phyloP scores from a whole-genome alignment of 1,140 invertebrate species.

The Megalonaias nervosa region DNA sequence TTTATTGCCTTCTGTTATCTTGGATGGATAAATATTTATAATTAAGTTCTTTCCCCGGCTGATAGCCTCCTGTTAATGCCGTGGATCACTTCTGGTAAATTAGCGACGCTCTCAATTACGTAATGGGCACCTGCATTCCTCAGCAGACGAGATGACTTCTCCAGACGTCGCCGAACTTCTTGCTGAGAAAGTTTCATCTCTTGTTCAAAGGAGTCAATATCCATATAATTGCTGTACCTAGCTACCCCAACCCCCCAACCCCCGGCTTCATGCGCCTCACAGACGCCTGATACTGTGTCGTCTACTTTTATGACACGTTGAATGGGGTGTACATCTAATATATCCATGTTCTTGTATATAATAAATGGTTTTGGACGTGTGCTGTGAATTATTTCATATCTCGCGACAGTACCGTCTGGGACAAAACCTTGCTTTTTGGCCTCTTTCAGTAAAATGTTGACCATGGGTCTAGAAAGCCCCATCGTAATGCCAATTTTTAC shows the following conservation, averaged over 20 bases:
- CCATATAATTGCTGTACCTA: conserved; percentile 71
- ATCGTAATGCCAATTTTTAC: conserved; percentile 64
- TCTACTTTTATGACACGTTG: conserved; percentile 71
- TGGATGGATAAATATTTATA: no score
- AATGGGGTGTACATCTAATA: conserved; percentile 68
- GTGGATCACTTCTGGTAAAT: conserved; percentile 67
- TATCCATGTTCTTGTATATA: conserved; percentile 71
- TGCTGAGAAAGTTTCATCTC: conserved; percentile 50
- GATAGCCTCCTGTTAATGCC: conserved; percentile 68
- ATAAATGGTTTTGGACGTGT: conserved; percentile 71
- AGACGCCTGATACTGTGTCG: conserved; percentile 69
- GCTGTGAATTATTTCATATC: conserved; percentile 69
- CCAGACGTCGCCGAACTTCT: conserved; percentile 57
- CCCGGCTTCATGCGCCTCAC: conserved; percentile 70
- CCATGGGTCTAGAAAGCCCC: conserved; percentile 62
- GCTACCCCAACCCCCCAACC: conserved; percentile 72
- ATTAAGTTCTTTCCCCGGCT: conserved; percentile 66
- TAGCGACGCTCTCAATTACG: conserved; percentile 68
- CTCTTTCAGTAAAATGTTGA: conserved; percentile 56
- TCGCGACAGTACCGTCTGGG: conserved; percentile 69
- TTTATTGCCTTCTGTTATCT: no score
- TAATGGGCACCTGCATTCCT: conserved; percentile 69
- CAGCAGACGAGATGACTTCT: conserved; percentile 63
- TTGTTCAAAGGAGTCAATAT: conserved; percentile 66
- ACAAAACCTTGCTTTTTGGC: conserved; percentile 66